phyloP scores from a whole-genome alignment of 2,113 vertebrate genomes.

The Paraplagusia blochii region DNA sequence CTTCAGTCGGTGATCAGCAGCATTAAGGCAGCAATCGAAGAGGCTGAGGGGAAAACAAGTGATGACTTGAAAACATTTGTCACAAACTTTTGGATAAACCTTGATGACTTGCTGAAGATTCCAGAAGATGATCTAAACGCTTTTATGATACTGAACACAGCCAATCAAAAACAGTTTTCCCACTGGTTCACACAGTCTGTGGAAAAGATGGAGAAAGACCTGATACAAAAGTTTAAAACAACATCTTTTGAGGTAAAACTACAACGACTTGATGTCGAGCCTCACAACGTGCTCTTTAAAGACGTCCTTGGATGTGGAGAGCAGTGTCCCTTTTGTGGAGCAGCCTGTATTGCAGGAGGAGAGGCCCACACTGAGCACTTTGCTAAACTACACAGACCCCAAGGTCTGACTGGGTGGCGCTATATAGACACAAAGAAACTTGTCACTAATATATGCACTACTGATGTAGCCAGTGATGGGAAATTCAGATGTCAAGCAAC shows the following conservation, averaged over 20 bases:
- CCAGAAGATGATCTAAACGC: slow-evolving; percentile 44
- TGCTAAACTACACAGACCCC: slow-evolving; percentile 51
- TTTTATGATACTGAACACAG: slow-evolving; percentile 51
- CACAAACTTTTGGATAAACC: slow-evolving; percentile 47
- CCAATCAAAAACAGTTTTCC: slow-evolving; percentile 23
- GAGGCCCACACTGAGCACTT: slow-evolving; percentile 48
- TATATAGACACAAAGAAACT: accelerated
- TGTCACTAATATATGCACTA: slow-evolving; percentile 35
- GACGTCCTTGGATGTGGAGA: too few relatives aligned
- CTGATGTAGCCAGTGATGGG: background rate
- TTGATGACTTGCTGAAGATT: slow-evolving; percentile 55
- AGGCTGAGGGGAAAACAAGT: slow-evolving; percentile 7
- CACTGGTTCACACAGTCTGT: slow-evolving; percentile 37
- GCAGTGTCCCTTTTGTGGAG: slow-evolving; percentile 72
- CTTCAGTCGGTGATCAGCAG: slow-evolving; percentile 15
- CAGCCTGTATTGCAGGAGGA: slow-evolving; percentile 69
- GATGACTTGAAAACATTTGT: slow-evolving; percentile 28
- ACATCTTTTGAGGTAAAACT: slow-evolving; percentile 18
- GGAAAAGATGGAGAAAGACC: slow-evolving; percentile 21
- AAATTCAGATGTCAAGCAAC: accelerated
- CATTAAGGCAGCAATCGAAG: slow-evolving; percentile 41
- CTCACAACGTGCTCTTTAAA: slow-evolving; percentile 59
- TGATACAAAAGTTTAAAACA: too few relatives aligned
- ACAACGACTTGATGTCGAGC: slow-evolving; percentile 25
- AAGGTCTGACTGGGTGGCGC: slow-evolving; percentile 10